Conservation (phyloP, 2,113 vertebrate species). For the Aleadryas rufinucha region DNA sequence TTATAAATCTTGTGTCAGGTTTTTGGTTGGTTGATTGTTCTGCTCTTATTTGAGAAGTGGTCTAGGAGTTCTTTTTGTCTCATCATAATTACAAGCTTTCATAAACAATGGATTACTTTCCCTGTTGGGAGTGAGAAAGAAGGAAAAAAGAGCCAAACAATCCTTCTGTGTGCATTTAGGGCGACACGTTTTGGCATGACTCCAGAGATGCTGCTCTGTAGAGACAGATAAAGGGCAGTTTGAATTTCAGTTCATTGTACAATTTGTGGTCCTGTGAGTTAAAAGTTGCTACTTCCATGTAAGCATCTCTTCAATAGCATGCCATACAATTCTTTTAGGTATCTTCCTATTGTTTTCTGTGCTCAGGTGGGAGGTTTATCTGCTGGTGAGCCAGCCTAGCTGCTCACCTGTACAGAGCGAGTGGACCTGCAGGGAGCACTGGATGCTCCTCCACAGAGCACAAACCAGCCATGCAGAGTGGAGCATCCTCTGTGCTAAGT, state of each 20-base stretch:
- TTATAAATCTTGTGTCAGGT: neutral
- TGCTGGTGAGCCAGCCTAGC: neutral
- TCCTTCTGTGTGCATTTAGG: neutral
- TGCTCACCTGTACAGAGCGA: neutral
- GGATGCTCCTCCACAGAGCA: neutral
- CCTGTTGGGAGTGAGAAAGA: neutral
- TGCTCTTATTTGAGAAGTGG: neutral
- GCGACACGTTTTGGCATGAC: neutral
- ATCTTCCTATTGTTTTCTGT: neutral
- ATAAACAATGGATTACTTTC: neutral
- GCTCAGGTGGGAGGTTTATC: neutral
- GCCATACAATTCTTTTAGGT: neutral
- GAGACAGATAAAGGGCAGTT: neutral
- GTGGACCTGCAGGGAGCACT: neutral
- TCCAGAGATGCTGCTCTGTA: neutral
- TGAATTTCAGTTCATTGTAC: neutral
- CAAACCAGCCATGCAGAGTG: neutral
- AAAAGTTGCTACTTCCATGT: neutral
- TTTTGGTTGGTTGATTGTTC: neutral
- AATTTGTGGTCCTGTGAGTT: neutral
- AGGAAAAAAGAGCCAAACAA: neutral
- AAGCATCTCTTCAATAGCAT: neutral
- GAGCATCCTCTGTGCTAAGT: neutral
- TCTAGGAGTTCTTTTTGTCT: neutral
- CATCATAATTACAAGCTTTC: neutral